phyloP scores from a whole-genome alignment of 2,113 vertebrate species.

The Thalassoma bifasciatum region DNA sequence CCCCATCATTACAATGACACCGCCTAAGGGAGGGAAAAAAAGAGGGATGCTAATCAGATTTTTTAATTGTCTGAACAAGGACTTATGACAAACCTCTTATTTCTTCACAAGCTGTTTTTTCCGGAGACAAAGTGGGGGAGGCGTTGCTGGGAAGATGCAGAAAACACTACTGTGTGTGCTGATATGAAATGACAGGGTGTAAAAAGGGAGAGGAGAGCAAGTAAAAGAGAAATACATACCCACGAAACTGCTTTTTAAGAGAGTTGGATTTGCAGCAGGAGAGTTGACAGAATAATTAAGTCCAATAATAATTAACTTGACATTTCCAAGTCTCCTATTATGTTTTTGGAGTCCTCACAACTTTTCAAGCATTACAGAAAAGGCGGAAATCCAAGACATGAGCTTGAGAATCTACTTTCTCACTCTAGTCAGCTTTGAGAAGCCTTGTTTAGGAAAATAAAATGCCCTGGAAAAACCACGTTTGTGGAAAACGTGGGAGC shows the following conservation, averaged over 20 bases:
- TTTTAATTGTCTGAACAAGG: constrained; percentile 35
- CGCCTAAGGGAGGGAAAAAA: not conserved
- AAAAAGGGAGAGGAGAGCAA: not conserved
- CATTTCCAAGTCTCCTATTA: not conserved
- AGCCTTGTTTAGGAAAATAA: not conserved
- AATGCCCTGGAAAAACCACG: not conserved
- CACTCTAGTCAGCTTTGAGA: not conserved
- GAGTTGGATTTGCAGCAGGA: no score
- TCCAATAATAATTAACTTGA: no score
- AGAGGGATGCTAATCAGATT: constrained; percentile 17
- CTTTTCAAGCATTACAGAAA: not conserved
- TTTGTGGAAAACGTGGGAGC: constrained; percentile 27
- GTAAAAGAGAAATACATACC: not conserved
- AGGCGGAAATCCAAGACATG: not conserved
- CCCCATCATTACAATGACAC: constrained; percentile 11
- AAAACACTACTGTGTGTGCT: not conserved
- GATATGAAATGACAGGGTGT: constrained; percentile 5
- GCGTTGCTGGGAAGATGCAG: not conserved
- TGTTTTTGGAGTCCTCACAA: not conserved
- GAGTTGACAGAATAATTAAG: no score
- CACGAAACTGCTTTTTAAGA: not conserved
- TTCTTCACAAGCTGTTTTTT: constrained; percentile 19
- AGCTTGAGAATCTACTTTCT: not conserved
- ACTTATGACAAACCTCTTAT: not conserved
- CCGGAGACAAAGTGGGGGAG: not conserved